Percentiles rank a stretch among this genome's conserved stretches.
Conservation (phyloP, 2,113 vertebrate genomes). For the Chionis minor region DNA sequence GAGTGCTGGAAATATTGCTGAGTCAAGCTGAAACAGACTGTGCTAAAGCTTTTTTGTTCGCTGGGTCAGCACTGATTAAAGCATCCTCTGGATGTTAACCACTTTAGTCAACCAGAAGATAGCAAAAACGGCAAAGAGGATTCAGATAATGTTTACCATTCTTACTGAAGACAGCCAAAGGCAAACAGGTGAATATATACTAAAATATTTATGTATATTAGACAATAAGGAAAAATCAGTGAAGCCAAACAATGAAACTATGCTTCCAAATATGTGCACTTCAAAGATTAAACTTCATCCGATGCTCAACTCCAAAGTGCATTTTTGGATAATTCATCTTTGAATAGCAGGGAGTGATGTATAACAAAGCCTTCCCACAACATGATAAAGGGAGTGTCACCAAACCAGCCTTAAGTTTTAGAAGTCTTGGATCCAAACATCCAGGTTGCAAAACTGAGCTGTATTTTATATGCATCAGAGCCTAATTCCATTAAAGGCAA, state of each 20-base stretch:
- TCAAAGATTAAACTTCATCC: not conserved
- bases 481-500: slow-evolving; percentile 46
- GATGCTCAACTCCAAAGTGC: not conserved
- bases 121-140: not conserved
- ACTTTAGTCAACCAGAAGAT: not conserved
- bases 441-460: not conserved
- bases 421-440: not conserved
- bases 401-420: not conserved
- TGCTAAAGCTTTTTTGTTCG: not conserved
- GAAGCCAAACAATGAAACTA: not conserved
- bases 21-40: slow-evolving; percentile 9
- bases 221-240: not conserved
- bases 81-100: not conserved
- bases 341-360: not conserved
- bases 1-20: slow-evolving; percentile 24
- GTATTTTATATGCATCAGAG: slow-evolving; percentile 39
- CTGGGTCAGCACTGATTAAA: not conserved
- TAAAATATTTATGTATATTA: not conserved
- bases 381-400: not conserved
- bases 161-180: not conserved
- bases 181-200: not conserved
- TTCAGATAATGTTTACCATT: not conserved
- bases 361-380: not conserved
- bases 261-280: not conserved
- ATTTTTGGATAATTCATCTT: not conserved